Evolutionary conservation across 2,797 vertebrate species (phyloP).

Genomic region (Sebastes steindachneri): DNA sequence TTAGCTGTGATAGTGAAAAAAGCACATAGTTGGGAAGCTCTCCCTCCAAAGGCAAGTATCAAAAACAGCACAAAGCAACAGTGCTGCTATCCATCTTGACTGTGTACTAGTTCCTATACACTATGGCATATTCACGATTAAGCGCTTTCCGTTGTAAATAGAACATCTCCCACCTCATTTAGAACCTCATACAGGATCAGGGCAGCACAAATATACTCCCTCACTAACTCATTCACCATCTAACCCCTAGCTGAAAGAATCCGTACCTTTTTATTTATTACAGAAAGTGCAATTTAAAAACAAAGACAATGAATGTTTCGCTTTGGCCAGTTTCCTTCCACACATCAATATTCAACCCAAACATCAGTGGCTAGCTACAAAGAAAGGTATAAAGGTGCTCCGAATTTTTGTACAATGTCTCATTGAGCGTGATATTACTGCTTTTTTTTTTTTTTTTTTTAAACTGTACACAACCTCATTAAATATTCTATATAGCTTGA

Average conservation of each 20-base stretch:
- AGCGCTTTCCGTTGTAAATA: conserved; percentile 76
- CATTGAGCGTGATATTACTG: conserved; percentile 65
- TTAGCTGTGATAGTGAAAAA: conserved; percentile 81
- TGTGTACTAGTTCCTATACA: conserved; percentile 82
- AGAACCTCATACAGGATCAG: conserved; percentile 61
- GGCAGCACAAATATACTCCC: conserved; percentile 68
- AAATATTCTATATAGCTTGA: conserved; percentile 68
- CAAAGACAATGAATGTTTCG: conserved; percentile 81
- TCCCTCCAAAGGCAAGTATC: conserved; percentile 86
- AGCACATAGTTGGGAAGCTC: conserved; percentile 84
- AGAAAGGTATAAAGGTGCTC: conserved; percentile 79
- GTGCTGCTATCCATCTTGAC: conserved; percentile 79
- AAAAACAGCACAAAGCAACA: conserved; percentile 84
- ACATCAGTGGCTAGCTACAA: conserved; percentile 79
- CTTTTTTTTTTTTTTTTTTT: conserved; percentile 42
- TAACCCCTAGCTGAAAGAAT: conserved; percentile 52
- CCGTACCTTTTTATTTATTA: conserved; percentile 48
- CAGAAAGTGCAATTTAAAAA: conserved; percentile 87
- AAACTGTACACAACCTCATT: conserved; percentile 71
- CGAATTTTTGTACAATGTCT: conserved; percentile 71
- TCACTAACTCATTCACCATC: conserved; percentile 45
- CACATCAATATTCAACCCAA: conserved; percentile 70
- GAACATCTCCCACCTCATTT: conserved; percentile 52
- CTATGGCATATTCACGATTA: conserved; percentile 84
- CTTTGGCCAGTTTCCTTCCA: conserved; percentile 87